These are phyloP conservation scores for Pelochelys cantorii DNA, from an alignment of 2,797 vertebrate species.

Conservation along the genomic window DNA sequence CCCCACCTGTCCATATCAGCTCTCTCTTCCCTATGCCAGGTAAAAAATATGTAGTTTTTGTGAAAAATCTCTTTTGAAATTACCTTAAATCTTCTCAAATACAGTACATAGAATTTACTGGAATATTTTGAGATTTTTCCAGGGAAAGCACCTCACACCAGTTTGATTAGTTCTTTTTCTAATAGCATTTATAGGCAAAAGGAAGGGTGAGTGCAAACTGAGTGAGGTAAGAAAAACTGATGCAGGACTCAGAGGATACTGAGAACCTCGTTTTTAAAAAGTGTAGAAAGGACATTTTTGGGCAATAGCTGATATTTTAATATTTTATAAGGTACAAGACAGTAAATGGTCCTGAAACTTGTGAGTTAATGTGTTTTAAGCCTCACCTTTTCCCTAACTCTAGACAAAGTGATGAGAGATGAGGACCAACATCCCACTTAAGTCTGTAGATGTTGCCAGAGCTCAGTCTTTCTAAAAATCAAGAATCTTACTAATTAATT, in stretches of 20 bases:
- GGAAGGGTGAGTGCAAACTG: background rate
- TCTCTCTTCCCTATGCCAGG: background rate
- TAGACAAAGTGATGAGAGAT: background rate
- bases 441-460: background rate
- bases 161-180: background rate
- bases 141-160: background rate
- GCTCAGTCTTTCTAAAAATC: background rate
- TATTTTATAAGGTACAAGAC: background rate
- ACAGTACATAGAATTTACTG: background rate
- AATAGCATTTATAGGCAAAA: background rate
- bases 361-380: background rate
- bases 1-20: background rate
- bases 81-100: background rate
- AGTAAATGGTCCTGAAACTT: slow-evolving; percentile 1
- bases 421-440: background rate
- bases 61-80: background rate
- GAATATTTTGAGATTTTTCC: background rate
- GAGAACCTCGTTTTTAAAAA: background rate
- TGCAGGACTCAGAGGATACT: background rate
- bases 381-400: background rate
- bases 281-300: background rate
- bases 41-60: background rate
- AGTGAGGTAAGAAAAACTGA: background rate
- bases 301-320: background rate
- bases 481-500: background rate